Evolutionary conservation across 2,797 vertebrate genomes (phyloP), one percentile per base, ranked within the genome.

Genomic region (Falco naumanni): DNA sequence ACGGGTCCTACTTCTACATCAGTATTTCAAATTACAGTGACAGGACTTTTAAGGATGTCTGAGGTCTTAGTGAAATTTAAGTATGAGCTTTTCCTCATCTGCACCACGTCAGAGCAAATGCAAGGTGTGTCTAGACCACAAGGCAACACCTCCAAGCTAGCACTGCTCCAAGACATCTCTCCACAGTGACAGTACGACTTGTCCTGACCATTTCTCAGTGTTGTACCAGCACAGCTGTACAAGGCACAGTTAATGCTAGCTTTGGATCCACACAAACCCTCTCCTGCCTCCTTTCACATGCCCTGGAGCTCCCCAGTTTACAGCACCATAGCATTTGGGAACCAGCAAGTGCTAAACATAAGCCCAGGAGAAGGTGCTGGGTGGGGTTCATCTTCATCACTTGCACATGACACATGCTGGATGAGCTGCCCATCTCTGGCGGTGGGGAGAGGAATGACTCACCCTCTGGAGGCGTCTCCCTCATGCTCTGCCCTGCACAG

Each of bases 101-200:
- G 22, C 8, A 43, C 9, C 8, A 37, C 0, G 1, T 83, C 56
- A 89, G 37, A 84, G 65, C 9, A 69, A 89, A 61, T 1, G 5
- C 16, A 74, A 47, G 29, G 31, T 50, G 25, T 37, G 16, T 12
- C 6, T 33, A 20, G 22, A 83, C 2, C 48, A 71, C 48, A 66
- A 71, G 31, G 5, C 19, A 70, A 28, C 22, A 29, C 7, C 29
- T 60, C 51, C 34, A 48, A 43, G 29, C 14, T 34, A 34, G 17
- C 33, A 17, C 17, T 66, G 26, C n/a, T 48, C 19, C n/a, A 64
- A 57, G 45, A 75, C 17, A 18, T 28, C 64, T 50, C 37, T 57
- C 43, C 29, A 25, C 45, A 50, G 39, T 5, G 12, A 28, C 1
- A 60, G 9, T 21, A 31, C 0, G 1, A 37, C 13, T 78, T 43